Evolutionary conservation across 2,797 vertebrate genomes (phyloP).

Genomic region (Sebastes diploproa): DNA sequence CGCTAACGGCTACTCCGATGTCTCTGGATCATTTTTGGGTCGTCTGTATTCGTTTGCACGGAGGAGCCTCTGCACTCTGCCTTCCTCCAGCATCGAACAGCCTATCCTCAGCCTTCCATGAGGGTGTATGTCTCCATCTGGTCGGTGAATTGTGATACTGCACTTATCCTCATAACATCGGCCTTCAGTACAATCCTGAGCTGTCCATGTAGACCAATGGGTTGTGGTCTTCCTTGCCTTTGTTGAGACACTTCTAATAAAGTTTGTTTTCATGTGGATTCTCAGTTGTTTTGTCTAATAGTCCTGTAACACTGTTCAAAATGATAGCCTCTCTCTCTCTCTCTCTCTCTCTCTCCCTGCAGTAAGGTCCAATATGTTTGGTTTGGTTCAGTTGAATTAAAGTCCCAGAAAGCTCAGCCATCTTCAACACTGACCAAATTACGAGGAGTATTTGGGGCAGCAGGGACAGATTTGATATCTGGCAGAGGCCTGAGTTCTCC

Average conservation of each 20-base stretch:
- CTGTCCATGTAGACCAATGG: not conserved
- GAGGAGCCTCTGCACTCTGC: not conserved
- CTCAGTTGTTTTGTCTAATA: not conserved
- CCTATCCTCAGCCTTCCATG: not conserved
- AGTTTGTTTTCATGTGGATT: not conserved
- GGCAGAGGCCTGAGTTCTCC: not conserved
- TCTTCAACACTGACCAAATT: constrained; percentile 11
- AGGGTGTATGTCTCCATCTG: not conserved
- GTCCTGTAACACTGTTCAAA: not conserved
- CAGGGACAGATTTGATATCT: not conserved
- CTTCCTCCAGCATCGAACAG: not conserved
- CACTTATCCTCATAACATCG: not conserved
- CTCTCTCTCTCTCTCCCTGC: not conserved
- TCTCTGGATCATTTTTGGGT: not conserved
- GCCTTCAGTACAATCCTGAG: not conserved
- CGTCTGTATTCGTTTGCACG: not conserved
- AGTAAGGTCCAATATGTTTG: not conserved
- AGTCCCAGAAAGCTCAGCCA: not conserved
- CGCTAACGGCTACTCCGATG: not conserved
- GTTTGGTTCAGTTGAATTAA: not conserved
- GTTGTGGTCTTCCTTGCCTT: not conserved
- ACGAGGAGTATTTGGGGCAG: not conserved
- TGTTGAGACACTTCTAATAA: not conserved
- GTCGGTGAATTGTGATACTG: accelerated
- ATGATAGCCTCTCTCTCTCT: not conserved